These are phyloP conservation scores for Temnothorax longispinosus DNA, from an alignment of 1,140 invertebrate genomes.

Conservation along the genomic window DNA sequence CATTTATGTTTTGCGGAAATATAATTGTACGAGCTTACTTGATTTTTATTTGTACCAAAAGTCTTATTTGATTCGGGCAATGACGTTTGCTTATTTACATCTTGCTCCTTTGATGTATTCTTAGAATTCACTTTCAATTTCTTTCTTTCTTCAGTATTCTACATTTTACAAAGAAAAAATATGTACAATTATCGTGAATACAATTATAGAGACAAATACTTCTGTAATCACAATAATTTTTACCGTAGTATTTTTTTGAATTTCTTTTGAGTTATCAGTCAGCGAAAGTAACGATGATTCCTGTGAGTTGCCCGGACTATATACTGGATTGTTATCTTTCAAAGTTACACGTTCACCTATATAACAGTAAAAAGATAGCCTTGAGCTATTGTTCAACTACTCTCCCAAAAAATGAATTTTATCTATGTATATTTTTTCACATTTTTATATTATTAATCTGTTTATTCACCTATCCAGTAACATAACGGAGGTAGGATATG, in stretches of 20 bases:
- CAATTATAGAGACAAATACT: neutral
- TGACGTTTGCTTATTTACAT: neutral
- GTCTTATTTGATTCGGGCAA: neutral
- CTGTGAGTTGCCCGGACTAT: constrained; percentile 61
- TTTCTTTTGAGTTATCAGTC: neutral
- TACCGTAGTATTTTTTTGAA: neutral
- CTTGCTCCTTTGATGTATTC: neutral
- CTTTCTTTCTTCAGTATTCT: neutral
- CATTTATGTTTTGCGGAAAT: neutral
- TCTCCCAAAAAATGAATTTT: neutral
- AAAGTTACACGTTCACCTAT: constrained; percentile 72
- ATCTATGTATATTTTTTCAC: neutral
- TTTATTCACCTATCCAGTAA: constrained; percentile 72
- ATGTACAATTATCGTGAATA: neutral
- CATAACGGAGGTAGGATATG: constrained; percentile 69
- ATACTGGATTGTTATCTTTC: constrained; percentile 69
- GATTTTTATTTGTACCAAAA: neutral
- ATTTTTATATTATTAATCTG: constrained; percentile 19
- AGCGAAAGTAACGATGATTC: neutral
- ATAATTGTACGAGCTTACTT: neutral
- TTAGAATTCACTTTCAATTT: neutral
- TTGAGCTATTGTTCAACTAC: neutral
- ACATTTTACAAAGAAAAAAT: neutral
- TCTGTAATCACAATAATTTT: constrained; percentile 3
- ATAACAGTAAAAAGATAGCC: constrained; percentile 10